Base-by-base conservation (phyloP, 2,888 invertebrate species). In the Hecatera dysodea region DNA sequence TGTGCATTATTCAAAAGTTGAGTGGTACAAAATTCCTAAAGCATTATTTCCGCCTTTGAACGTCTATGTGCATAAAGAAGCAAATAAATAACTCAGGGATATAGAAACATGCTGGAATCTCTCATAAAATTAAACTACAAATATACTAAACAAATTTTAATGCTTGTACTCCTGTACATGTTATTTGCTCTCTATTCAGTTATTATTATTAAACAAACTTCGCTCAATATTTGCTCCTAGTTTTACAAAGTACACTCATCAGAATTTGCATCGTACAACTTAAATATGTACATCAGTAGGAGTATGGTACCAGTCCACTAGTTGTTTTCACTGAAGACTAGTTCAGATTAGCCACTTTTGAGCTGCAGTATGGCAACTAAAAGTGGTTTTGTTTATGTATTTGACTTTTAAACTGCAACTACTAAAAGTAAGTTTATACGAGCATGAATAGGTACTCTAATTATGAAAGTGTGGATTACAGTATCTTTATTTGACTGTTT, bases 261-360 rank as follows among this genome's bases (percentile, higher is more conserved):
- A 53, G 59, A 63, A 77, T 81, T 62, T 72, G 72, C 79, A 74
- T 67, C 33, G 12, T 7, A 22, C 53, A 77, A 78, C 63, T 63
- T 46, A 64, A 73, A 80, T 59, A n/a, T n/a, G n/a, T n/a, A 72
- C 63, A 74, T 80, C 76, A 60, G 36, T 33, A 12, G 4, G 19
- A 77, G 77, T 75, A 68, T 22, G 46, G 52, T 39, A 60, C 64
- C 57, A 50, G 75, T 53, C 22, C 22, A 12, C 17, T 29, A 27
- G 62, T 64, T 67, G 81, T 75, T 77, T 76, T 63, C 60, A 73
- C 36, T 36, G 9, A n/a, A 12, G 1, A 12, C 1, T 4, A 15
- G 29, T 57, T 29, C 19, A 59, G 42, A 63, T 42, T 48, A 7
- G 44, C 29, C 11, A 74, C 55, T 55, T 39, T 63, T 29, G 24